Evolutionary conservation across 2,888 invertebrate genomes (phyloP).

Genomic region (Leptodirus hochenwartii): DNA sequence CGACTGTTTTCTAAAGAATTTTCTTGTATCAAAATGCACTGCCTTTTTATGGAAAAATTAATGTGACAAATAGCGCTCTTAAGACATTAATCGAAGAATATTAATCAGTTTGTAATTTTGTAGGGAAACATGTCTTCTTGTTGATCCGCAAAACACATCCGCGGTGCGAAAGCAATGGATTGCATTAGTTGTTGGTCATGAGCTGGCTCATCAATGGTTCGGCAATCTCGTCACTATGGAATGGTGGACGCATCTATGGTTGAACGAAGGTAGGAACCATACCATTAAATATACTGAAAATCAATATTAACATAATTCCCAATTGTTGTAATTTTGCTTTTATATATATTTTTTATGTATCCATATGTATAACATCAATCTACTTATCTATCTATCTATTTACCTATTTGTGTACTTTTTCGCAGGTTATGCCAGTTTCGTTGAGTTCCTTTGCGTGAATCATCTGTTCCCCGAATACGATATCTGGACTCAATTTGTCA

Average conservation of each 20-base stretch:
- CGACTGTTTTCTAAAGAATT: too few relatives aligned
- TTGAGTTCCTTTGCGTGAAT: conserved; percentile 84
- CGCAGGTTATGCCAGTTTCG: conserved; percentile 70
- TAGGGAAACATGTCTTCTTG: conserved; percentile 74
- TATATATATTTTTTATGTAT: too few relatives aligned
- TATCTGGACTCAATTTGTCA: conserved; percentile 92
- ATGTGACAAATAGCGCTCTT: too few relatives aligned
- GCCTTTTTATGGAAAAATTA: too few relatives aligned
- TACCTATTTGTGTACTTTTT: neutral
- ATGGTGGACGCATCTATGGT: conserved; percentile 94
- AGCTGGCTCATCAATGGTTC: conserved; percentile 95
- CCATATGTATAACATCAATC: too few relatives aligned
- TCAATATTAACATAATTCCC: conserved; percentile 31
- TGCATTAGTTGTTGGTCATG: conserved; percentile 77
- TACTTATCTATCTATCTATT: too few relatives aligned
- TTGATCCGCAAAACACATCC: conserved; percentile 80
- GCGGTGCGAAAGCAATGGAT: conserved; percentile 67
- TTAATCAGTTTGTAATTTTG: too few relatives aligned
- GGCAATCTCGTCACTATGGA: conserved; percentile 96
- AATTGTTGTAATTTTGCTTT: too few relatives aligned
- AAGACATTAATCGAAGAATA: too few relatives aligned
- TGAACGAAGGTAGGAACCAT: too few relatives aligned
- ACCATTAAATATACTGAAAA: too few relatives aligned
- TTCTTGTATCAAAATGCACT: too few relatives aligned
- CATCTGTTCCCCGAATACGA: conserved; percentile 87